Evolutionary conservation across 2,888 invertebrate genomes (phyloP), one percentile per base, ranked within the genome.

Genomic region (Ennomos fuscantarius): DNA sequence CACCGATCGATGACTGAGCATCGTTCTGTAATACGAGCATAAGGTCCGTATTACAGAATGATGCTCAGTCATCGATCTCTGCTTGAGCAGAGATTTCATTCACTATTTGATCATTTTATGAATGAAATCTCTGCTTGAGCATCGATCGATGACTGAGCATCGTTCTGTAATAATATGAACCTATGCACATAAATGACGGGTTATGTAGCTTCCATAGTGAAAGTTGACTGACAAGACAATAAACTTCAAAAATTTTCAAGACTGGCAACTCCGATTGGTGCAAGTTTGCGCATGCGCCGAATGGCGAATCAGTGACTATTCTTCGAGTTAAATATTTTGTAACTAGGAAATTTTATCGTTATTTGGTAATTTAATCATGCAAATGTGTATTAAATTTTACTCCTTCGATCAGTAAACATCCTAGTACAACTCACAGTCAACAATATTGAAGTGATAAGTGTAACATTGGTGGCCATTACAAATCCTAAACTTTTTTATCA

Each of bases 221-320:
- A 47, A 44, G 39, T 34, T 11, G n/a, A 31, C 31, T 45, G 11
- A 24, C 11, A 12, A 39, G 46, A 50, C 37, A 43, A 34, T 37
- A 41, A 31, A 51, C 31, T 49, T 55, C 43, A 39, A 8, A 31
- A 42, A 6, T 37, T 2, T 50, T 64, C 53, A 60, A 52, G 44
- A 45, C 63, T 84, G 75, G 76, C 79, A 89, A 86, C 87, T 88
- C 82, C 63, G 57, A 66, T 63, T 78, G 80, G 78, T 82, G 82
- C 89, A 89, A 91, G 90, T 92, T 92, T 89, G 92, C 91, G 91
- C 91, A 92, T 92, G 91, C 91, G 91, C 91, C 90, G 91, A 91
- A 92, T 92, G 91, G 91, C 90, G 91, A 92, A 87, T 87, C 83
- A 88, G 90, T 91, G 90, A 91, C 80, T 89, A 86, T 85, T 89